Percentiles rank a stretch among this genome's conserved stretches.
These are phyloP conservation scores for Amiota minor DNA, from an alignment of 2,888 invertebrate species.

Conservation along the genomic window DNA sequence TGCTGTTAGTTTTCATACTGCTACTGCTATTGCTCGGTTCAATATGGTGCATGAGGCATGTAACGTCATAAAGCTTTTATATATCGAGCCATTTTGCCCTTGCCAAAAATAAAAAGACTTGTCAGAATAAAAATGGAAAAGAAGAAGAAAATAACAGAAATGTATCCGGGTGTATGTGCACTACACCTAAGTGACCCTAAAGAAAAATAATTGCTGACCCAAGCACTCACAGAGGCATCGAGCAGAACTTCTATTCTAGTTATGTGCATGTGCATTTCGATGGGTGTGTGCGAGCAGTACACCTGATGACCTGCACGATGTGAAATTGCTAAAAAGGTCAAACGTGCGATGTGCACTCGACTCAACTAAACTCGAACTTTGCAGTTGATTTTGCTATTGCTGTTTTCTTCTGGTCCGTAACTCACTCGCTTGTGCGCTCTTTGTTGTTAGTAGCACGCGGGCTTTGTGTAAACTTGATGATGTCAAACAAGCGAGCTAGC, in stretches of 20 bases:
- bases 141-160: neutral
- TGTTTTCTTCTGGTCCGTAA: neutral
- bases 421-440: neutral
- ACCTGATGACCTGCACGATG: constrained; percentile 22
- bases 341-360: constrained; percentile 22
- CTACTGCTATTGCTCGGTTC: constrained; percentile 51
- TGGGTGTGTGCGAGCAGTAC: neutral
- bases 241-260: too few relatives aligned
- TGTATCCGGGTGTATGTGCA: constrained; percentile 39
- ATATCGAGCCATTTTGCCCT: constrained; percentile 36
- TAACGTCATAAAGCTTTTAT: constrained; percentile 46
- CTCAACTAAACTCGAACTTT: constrained; percentile 21
- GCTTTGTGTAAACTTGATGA: neutral
- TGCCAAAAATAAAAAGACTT: constrained; percentile 20
- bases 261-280: too few relatives aligned
- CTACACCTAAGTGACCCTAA: constrained; percentile 65
- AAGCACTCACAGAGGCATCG: constrained; percentile 59
- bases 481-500: neutral
- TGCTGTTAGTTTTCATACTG: constrained; percentile 24
- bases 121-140: constrained; percentile 22
- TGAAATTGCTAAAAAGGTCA: constrained; percentile 24
- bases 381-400: constrained; percentile 23
- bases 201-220: constrained; percentile 70
- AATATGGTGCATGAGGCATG: constrained; percentile 56
- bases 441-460: neutral